Conservation (phyloP, 2,888 invertebrate species). For the Argyresthia albistria region DNA sequence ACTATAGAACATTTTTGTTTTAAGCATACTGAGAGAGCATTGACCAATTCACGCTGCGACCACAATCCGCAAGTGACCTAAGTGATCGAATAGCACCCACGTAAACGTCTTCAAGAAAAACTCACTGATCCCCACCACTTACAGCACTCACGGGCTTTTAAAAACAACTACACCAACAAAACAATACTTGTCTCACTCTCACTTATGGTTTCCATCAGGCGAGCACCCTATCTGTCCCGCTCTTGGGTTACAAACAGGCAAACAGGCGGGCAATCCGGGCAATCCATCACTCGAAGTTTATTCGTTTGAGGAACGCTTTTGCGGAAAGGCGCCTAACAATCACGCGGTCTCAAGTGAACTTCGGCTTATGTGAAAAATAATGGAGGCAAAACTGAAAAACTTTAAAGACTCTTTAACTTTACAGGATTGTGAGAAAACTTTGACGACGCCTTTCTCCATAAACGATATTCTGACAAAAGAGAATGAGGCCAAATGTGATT, state of each 20-base stretch:
- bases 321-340: constrained; percentile 42
- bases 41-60: constrained; percentile 29
- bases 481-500: constrained; percentile 54
- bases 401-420: constrained; percentile 43
- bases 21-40: not conserved
- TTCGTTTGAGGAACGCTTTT: constrained; percentile 67
- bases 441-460: constrained; percentile 79
- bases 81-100: constrained; percentile 66
- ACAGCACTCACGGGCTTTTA: constrained; percentile 61
- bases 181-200: constrained; percentile 30
- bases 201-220: constrained; percentile 8
- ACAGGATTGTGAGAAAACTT: constrained; percentile 55
- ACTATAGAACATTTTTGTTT: no score
- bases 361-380: constrained; percentile 36
- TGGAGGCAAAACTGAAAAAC: constrained; percentile 57
- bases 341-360: constrained; percentile 31
- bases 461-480: constrained; percentile 79
- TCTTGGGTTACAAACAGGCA: constrained; percentile 54
- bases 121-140: constrained; percentile 70
- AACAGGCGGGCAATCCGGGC: constrained; percentile 66
- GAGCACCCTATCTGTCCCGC: constrained; percentile 28
- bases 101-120: constrained; percentile 72
- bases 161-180: constrained; percentile 57
- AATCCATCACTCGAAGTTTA: constrained; percentile 66
- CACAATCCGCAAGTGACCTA: constrained; percentile 36